Evolutionary conservation across 2,888 invertebrate genomes (phyloP).

Genomic region (Spicauda simplicius): DNA sequence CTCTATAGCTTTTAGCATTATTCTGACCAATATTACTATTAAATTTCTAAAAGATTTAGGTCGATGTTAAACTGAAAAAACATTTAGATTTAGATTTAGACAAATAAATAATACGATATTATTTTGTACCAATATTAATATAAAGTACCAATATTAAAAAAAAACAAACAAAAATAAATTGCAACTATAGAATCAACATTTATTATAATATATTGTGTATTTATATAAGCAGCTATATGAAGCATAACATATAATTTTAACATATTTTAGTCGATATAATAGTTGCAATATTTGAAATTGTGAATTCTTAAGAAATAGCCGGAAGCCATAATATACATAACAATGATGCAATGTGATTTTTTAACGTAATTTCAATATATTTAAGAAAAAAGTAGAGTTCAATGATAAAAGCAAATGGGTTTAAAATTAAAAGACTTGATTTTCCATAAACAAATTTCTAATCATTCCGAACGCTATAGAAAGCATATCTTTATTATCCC

Average conservation of each 20-base stretch:
- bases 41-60: too few relatives aligned
- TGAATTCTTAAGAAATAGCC: background rate
- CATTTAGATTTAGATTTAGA: background rate
- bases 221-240: background rate
- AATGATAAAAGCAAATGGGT: slow-evolving; percentile 25
- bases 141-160: too few relatives aligned
- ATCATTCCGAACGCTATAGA: background rate
- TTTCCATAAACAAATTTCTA: slow-evolving; percentile 34
- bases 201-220: background rate
- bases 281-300: background rate
- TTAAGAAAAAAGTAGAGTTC: background rate
- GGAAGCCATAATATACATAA: slow-evolving; percentile 3
- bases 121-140: background rate
- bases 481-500: background rate
- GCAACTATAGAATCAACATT: slow-evolving; percentile 8
- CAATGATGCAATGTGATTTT: slow-evolving; percentile 1
- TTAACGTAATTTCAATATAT: background rate
- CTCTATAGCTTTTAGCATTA: too few relatives aligned
- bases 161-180: background rate
- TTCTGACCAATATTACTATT: too few relatives aligned
- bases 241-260: background rate
- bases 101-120: background rate
- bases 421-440: slow-evolving; percentile 32
- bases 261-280: background rate
- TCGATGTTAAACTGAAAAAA: background rate